A percentile compares a stretch with the other conserved stretches of the same genome.
Evolutionary conservation across 2,113 vertebrate genomes (phyloP).

Genomic region (Sterna hirundo): DNA sequence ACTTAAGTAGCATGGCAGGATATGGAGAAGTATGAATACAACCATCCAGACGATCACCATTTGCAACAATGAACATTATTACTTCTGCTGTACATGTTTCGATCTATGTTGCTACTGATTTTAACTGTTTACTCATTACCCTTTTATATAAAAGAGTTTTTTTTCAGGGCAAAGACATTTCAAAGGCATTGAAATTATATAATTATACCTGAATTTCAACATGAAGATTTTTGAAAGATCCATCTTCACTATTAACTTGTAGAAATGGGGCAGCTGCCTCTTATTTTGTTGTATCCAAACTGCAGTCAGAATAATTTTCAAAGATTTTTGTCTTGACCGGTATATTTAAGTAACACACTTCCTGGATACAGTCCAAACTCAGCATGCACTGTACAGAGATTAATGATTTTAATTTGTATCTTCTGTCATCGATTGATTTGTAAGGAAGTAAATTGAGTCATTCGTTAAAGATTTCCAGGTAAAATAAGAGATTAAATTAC

Average conservation of each 20-base stretch:
- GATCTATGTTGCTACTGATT: neutral
- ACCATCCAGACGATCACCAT: neutral
- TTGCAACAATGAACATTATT: neutral
- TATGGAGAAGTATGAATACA: neutral
- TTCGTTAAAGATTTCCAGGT: neutral
- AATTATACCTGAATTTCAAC: neutral
- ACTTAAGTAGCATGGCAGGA: neutral
- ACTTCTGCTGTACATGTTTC: neutral
- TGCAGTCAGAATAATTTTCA: neutral
- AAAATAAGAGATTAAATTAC: neutral
- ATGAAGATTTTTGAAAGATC: neutral
- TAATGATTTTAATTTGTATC: neutral
- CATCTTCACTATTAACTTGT: neutral
- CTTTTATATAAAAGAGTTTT: neutral
- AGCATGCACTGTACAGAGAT: neutral
- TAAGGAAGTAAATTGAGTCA: neutral
- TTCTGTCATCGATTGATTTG: neutral
- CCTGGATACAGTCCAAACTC: neutral
- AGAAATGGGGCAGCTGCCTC: neutral
- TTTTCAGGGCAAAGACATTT: neutral
- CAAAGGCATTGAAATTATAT: neutral
- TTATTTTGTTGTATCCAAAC: neutral
- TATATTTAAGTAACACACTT: neutral
- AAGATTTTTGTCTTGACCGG: neutral
- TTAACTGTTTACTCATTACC: neutral